phyloP scores from a whole-genome alignment of 2,113 vertebrate genomes.

The Paraplagusia blochii region DNA sequence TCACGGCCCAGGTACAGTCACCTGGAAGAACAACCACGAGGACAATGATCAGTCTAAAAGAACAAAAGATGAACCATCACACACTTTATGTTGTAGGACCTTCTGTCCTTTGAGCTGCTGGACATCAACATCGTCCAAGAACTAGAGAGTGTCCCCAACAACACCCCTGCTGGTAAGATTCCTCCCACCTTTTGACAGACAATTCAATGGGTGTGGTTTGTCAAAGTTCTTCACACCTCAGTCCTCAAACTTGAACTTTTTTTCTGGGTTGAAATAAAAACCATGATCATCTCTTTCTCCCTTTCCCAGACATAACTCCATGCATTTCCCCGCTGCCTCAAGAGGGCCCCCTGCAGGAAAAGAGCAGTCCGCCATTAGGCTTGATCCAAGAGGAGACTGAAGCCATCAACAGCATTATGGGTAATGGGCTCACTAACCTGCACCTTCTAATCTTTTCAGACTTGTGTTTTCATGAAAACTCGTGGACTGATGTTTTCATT shows the following conservation, averaged over 20 bases:
- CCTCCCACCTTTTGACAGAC: background rate
- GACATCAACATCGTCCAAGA: conserved; percentile 99
- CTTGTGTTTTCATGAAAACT: background rate
- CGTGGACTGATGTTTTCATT: no score
- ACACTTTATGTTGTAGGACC: conserved; percentile 79
- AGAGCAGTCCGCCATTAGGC: conserved; percentile 75
- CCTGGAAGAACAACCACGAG: background rate
- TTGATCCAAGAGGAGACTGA: conserved; percentile 88
- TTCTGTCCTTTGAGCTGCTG: conserved; percentile 93
- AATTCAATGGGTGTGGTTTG: no score
- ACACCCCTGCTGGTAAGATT: conserved; percentile 86
- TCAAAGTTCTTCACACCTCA: no score
- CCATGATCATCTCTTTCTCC: conserved; percentile 20
- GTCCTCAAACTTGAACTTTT: no score
- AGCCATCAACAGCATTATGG: conserved; percentile 79
- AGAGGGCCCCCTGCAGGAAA: conserved; percentile 83
- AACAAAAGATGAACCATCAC: no score
- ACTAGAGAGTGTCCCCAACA: conserved; percentile 90
- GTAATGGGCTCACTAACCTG: conserved; percentile 68
- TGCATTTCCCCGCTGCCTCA: conserved; percentile 89
- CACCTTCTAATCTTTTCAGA: no score
- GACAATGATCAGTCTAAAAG: no score
- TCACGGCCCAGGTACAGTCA: conserved; percentile 88
- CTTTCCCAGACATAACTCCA: conserved; percentile 82
- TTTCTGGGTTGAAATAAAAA: no score